phyloP scores from a whole-genome alignment of 1,140 invertebrate species.

The Zaprionus capensis region DNA sequence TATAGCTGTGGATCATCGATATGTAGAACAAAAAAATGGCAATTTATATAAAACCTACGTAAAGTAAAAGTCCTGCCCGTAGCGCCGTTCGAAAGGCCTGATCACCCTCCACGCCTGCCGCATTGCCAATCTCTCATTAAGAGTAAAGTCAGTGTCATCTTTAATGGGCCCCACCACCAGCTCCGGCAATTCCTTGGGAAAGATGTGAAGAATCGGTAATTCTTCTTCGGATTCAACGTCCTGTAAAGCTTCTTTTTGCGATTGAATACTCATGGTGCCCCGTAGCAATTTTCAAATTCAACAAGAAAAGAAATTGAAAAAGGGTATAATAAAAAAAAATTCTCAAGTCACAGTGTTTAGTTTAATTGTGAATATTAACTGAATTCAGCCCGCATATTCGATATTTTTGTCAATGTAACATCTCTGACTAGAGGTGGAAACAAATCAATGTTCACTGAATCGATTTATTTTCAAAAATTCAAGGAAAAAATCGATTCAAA shows the following conservation, averaged over 20 bases:
- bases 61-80: conserved; percentile 52
- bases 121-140: conserved; percentile 52
- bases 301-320: not conserved
- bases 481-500: too few relatives aligned
- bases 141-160: conserved; percentile 53
- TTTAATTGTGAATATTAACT: not conserved
- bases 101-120: conserved; percentile 56
- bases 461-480: too few relatives aligned
- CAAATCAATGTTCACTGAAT: too few relatives aligned
- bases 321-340: not conserved
- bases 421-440: too few relatives aligned
- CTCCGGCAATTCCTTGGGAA: conserved; percentile 49
- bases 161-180: conserved; percentile 40
- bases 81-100: conserved; percentile 41
- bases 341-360: not conserved
- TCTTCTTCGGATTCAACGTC: not conserved
- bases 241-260: not conserved
- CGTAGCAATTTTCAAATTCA: not conserved
- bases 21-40: not conserved
- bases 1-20: conserved; percentile 31
- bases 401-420: not conserved
- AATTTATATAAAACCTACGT: conserved; percentile 4
- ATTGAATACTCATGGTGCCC: not conserved
- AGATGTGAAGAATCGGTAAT: conserved; percentile 2
- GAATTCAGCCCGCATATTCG: not conserved